Conservation (phyloP, 1,140 invertebrate species). For the Ceratina japonica region DNA sequence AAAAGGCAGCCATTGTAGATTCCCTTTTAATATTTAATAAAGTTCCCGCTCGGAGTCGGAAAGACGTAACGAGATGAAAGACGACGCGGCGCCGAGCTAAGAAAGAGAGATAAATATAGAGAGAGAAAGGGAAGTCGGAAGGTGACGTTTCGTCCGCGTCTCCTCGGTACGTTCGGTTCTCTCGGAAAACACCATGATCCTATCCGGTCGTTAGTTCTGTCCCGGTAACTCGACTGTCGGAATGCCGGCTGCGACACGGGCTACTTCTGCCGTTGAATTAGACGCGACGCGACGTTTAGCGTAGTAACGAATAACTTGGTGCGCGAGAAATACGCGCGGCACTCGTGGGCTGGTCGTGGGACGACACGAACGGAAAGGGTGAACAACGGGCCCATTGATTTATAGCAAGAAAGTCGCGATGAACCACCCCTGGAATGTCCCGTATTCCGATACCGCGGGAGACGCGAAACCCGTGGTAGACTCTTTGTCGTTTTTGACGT, state of each 20-base stretch:
- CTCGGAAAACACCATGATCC: conserved; percentile 24
- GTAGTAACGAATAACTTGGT: conserved; percentile 27
- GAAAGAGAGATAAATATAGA: not conserved
- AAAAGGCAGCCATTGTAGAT: conserved; percentile 19
- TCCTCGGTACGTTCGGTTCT: not conserved
- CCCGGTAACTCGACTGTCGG: conserved; percentile 20
- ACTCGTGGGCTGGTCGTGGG: too few relatives aligned
- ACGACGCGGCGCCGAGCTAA: not conserved
- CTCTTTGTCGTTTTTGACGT: too few relatives aligned
- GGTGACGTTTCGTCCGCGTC: conserved; percentile 1
- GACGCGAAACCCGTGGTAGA: too few relatives aligned
- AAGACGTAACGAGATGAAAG: conserved; percentile 31
- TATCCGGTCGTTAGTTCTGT: conserved; percentile 24
- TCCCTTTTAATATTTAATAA: conserved; percentile 54
- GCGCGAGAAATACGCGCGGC: too few relatives aligned
- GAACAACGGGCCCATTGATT: too few relatives aligned
- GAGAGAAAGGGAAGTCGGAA: not conserved
- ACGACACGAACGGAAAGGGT: too few relatives aligned
- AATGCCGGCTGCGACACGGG: not conserved
- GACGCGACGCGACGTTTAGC: conserved; percentile 2
- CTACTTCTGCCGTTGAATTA: conserved; percentile 17
- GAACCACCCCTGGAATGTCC: too few relatives aligned
- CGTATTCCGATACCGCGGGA: too few relatives aligned
- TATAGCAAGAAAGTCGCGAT: too few relatives aligned
- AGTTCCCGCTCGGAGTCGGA: conserved; percentile 33